Base-by-base conservation (phyloP, 2,797 vertebrate species). In the Pangasius larnaudii region DNA sequence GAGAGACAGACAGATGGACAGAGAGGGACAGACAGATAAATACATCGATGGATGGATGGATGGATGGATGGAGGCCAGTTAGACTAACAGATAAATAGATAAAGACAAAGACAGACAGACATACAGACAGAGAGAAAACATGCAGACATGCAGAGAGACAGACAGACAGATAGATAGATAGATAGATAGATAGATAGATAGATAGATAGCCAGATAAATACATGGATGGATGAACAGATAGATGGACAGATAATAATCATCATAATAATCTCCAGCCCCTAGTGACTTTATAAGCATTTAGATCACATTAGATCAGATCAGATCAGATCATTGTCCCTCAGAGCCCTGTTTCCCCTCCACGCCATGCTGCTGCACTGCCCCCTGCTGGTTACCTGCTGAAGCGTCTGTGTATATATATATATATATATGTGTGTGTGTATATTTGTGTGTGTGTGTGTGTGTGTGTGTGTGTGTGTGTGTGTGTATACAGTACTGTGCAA, bases 311-410 rank as follows among this genome's bases (percentile, higher is more conserved):
- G 46, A 46, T 74, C 4, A 42, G 22, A 77, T 74, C 4, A 42
- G 22, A 77, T 78, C n/a, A 53, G 42, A 13, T 46, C 24, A 75
- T 46, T 18, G 24, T 78, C n/a, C 2, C 7, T 53, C 42, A 75
- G 39, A 74, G 49, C 49, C 7, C 18, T 22, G n/a, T 27, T 81
- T 59, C 22, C 33, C 30, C 24, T 22, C 9, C 69, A 24, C 30
- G 11, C 2, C 30, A 24, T 58, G 65, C 11, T 42, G 79, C 83
- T 61, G 77, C 71, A 90, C 87, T 84, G 87, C 92, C 91, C 87
- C 88, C 92, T 91, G 72, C 88, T 91, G 91, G 85, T 86, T 89
- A 93, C 90, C 90, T 91, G 90, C 77, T 83, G 88, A 86, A 88
- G 69, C 16, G 18, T 74, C 84, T 91, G 85, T 91, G 65, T 51